Evolutionary conservation across 2,888 invertebrate species (phyloP).

Genomic region (Apoderus coryli): DNA sequence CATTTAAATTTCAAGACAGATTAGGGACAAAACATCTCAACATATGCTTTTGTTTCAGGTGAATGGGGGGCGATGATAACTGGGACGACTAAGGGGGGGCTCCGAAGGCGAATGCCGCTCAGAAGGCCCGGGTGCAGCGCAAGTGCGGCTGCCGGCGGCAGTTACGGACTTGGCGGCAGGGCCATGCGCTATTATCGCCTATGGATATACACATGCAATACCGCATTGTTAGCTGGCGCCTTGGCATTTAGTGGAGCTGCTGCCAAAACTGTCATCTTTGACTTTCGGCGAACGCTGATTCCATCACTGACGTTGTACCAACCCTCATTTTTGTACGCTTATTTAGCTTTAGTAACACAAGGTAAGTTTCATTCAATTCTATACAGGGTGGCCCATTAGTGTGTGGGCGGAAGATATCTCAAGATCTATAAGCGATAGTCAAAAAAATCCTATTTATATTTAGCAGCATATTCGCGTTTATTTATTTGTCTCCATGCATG

Average conservation of each 20-base stretch:
- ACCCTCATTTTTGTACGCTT: constrained; percentile 67
- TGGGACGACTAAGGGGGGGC: constrained; percentile 32
- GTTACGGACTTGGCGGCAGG: constrained; percentile 29
- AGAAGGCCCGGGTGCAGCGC: constrained; percentile 38
- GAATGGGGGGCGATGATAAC: constrained; percentile 38
- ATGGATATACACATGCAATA: constrained; percentile 79
- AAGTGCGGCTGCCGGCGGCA: constrained; percentile 38
- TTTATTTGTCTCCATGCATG: no score
- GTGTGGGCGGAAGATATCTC: no score
- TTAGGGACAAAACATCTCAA: not conserved
- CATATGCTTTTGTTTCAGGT: constrained; percentile 41
- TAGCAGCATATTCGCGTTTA: no score
- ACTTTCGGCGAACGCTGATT: constrained; percentile 51
- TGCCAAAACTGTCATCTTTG: constrained; percentile 50
- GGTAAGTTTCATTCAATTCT: no score
- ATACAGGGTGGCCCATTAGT: no score
- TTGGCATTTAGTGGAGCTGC: constrained; percentile 67
- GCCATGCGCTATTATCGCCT: constrained; percentile 73
- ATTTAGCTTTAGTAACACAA: constrained; percentile 65
- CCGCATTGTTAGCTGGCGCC: constrained; percentile 70
- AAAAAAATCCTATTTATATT: no score
- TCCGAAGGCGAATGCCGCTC: constrained; percentile 35
- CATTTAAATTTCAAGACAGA: no score
- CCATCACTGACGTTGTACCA: constrained; percentile 64
- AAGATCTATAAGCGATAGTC: no score